Conservation (phyloP, 1,140 invertebrate genomes). For the Pantala flavescens region DNA sequence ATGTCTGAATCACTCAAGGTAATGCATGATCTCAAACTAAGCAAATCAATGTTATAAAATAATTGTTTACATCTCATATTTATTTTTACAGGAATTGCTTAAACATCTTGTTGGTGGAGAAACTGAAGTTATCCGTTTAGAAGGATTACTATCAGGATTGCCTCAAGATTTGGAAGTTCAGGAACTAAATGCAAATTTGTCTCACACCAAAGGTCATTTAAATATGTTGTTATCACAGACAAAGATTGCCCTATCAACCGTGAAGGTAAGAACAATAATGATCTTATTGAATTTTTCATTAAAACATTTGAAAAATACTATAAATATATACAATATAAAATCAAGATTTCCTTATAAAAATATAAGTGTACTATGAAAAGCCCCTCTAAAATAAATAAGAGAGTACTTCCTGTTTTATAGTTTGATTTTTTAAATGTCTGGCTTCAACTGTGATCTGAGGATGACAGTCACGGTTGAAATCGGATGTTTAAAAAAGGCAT, state of each 20-base stretch:
- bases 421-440: too few species aligned
- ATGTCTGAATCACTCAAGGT: constrained; percentile 59
- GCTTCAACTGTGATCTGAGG: too few species aligned
- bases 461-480: too few species aligned
- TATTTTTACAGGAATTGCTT: constrained; percentile 43
- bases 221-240: constrained; percentile 47
- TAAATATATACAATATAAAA: too few species aligned
- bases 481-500: too few species aligned
- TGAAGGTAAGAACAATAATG: constrained; percentile 40
- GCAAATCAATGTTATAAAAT: neutral
- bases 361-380: too few species aligned
- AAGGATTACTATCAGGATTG: constrained; percentile 39
- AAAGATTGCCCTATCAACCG: constrained; percentile 42
- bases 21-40: constrained; percentile 30
- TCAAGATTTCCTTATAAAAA: too few species aligned
- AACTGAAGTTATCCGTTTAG: constrained; percentile 41
- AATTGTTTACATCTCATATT: too few species aligned
- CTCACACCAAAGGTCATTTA: constrained; percentile 41
- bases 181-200: constrained; percentile 37
- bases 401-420: too few species aligned
- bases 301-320: too few species aligned
- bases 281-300: too few species aligned
- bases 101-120: constrained; percentile 46
- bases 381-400: too few species aligned
- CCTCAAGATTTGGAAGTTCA: constrained; percentile 41